These are phyloP conservation scores for Enteromius viviparus DNA, from an alignment of 2,797 vertebrate species.

Conservation along the genomic window DNA sequence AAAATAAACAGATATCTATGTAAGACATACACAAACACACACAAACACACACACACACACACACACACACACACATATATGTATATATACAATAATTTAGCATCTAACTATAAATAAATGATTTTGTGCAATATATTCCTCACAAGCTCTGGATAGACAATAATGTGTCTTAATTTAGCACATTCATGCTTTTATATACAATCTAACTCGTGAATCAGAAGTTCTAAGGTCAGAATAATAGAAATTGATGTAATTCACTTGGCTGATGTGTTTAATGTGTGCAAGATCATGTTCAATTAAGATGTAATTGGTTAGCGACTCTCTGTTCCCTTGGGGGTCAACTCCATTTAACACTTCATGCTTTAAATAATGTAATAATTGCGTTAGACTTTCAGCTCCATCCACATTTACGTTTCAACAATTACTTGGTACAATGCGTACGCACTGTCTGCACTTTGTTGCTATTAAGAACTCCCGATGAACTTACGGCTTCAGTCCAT, in stretches of 20 bases:
- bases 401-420: slow-evolving; percentile 46
- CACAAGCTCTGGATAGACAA: neutral
- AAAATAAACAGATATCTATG: neutral
- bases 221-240: slow-evolving; percentile 44
- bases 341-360: slow-evolving; percentile 58
- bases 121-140: neutral
- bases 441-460: slow-evolving; percentile 52
- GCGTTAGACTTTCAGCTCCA: slow-evolving; percentile 52
- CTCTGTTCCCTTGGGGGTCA: slow-evolving; percentile 53
- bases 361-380: slow-evolving; percentile 59
- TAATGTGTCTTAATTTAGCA: neutral
- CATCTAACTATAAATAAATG: too few relatives aligned
- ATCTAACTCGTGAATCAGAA: neutral
- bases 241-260: slow-evolving; percentile 39
- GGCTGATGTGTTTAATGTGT: slow-evolving; percentile 57
- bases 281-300: slow-evolving; percentile 63
- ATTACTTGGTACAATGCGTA: slow-evolving; percentile 61
- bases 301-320: slow-evolving; percentile 47
- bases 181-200: neutral
- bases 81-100: too few relatives aligned
- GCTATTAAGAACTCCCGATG: slow-evolving; percentile 49
- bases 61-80: too few relatives aligned
- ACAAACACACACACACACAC: too few relatives aligned
- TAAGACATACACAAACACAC: too few relatives aligned
- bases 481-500: slow-evolving; percentile 15